Conservation (phyloP, 2,113 vertebrate genomes). For the Istiophorus platypterus region DNA sequence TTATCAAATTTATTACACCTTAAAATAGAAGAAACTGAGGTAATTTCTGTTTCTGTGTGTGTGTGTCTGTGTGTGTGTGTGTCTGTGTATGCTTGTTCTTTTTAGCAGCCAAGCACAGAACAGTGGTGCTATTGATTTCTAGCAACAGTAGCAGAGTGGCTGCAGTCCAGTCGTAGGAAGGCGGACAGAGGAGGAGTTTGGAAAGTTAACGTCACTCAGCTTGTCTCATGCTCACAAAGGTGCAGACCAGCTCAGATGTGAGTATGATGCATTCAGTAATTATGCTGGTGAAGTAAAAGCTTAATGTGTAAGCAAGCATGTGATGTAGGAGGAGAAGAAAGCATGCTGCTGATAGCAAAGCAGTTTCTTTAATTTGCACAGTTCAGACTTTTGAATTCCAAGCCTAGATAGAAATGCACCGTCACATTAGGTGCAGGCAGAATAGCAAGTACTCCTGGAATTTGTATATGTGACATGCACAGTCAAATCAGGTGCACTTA, state of each 20-base stretch:
- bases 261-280: slow-evolving; percentile 16
- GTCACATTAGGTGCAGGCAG: background rate
- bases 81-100: slow-evolving; percentile 9
- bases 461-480: background rate
- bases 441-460: slow-evolving; percentile 1
- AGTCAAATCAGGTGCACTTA: slow-evolving; percentile 6
- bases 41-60: background rate
- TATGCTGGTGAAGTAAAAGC: background rate
- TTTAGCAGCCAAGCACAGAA: slow-evolving; percentile 35
- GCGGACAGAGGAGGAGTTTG: slow-evolving; percentile 37
- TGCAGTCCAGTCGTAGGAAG: slow-evolving; percentile 26
- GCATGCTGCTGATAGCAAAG: background rate
- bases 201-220: slow-evolving; percentile 47
- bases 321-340: background rate
- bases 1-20: background rate
- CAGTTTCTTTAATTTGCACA: background rate
- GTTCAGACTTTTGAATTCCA: background rate
- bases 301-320: background rate
- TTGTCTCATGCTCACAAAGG: slow-evolving; percentile 65
- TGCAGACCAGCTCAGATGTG: background rate
- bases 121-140: slow-evolving; percentile 59
- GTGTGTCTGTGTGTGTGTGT: slow-evolving; percentile 2
- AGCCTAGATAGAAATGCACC: background rate
- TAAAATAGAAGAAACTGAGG: background rate
- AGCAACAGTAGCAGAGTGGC: slow-evolving; percentile 41